Base-by-base conservation (phyloP, 2,113 vertebrate genomes). In the Pomatorhinus ruficollis region DNA sequence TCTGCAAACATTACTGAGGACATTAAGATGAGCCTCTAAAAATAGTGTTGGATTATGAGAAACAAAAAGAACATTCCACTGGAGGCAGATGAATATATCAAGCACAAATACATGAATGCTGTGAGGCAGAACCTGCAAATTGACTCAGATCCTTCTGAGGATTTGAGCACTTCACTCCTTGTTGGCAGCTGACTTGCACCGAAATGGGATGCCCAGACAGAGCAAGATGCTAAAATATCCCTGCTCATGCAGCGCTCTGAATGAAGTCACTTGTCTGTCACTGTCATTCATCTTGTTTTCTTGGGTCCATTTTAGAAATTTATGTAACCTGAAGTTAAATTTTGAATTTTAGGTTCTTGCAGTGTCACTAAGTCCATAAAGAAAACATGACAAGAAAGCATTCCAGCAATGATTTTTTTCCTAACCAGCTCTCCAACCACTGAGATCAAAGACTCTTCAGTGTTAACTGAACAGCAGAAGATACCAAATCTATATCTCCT, bases 401-500 rank as follows among this genome's bases (percentile, higher is more conserved):
- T 92, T 89, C 75, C 92, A 96, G 28, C 78, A 47, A 17, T 71
- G 44, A 47, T 60, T 52, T 91, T 91, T 95, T 95, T 93, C 39
- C 74, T 92, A 92, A 89, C 70, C 77, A 93, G 66, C 87, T 93
- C 65, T 81, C 64, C 83, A 85, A 0, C 33, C 52, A 86, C 31
- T 2, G 22, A 78, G 83, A 87, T 59, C 70, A 95, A 94, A 82
- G 78, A 77, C 71, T 91, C 88, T 75, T 42, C 70, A 89, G 69
- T 49, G 57, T 83, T 92, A 89, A 78, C 44, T 89, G 78, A 90
- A 47, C 37, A 81, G 53, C 79, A 91, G 64, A 89, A 95, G 75
- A 59, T 69, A 14, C 23, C 71, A 85, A 85, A 89, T 87, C 50
- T 87, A 1, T 90, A 39, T 90, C 66, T 88, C 14, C 16, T 77